Base-by-base conservation (phyloP, 2,113 vertebrate genomes). In the Electrona antarctica region DNA sequence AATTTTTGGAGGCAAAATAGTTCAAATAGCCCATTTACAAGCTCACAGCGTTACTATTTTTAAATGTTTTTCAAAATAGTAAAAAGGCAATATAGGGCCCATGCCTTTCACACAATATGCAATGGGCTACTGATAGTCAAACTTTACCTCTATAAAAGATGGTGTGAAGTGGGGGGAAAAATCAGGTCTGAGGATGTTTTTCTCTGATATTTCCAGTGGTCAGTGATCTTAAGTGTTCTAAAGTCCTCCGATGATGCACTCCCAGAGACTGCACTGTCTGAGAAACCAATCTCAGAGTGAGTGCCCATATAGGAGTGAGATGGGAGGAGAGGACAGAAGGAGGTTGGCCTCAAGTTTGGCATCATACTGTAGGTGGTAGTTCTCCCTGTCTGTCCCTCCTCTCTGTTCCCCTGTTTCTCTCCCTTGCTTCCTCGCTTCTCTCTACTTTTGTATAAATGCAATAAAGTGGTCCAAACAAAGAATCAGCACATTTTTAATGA, bases 251-350 rank as follows among this genome's bases (percentile, higher is more conserved):
- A 1, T 58, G 4, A 11, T 41, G 62, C 28, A 64, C 66, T 7
- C 67, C 33, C 74, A 74, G 49, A 64, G 60, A 66, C 76, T 77
- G 76, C 6, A 0, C 64, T 67, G 78, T 67, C 77, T 81, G 63
- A 67, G 68, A 58, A 41, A 61, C 15, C 50, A 75, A 78, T 74
- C 70, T 21, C 61, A 11, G 60, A 78, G 76, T n/a, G 60, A 78
- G 76, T 83, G 83, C 85, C 89, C 86, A 57, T 77, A 48, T 86
- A 88, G 89, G 90, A 89, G 88, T 91, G 89, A 88, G 78, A 71
- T 87, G 86, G 89, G 84, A 82, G 87, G 87, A 85, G 71, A 54
- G 12, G 21, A 84, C 8, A 11, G 58, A 66, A 76, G 80, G 86
- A 89, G 68, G 79, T 14, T 77, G 85, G 85, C 78, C 82, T 80